phyloP scores from a whole-genome alignment of 2,113 vertebrate genomes.

The Sinocyclocheilus grahami region DNA sequence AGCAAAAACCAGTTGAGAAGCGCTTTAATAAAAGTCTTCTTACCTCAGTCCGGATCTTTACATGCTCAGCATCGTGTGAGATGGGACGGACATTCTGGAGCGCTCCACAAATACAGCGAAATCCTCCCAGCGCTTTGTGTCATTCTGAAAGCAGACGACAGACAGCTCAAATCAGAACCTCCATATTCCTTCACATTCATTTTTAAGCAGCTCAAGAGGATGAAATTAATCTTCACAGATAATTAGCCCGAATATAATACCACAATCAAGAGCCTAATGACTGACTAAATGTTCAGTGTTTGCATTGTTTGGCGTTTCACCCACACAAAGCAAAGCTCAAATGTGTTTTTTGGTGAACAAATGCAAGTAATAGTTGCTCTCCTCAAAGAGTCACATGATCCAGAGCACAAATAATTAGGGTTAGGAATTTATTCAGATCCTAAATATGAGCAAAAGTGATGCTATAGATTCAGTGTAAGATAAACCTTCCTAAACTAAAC shows the following conservation, averaged over 20 bases:
- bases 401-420: background rate
- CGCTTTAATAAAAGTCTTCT: background rate
- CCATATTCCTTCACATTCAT: background rate
- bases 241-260: constrained; percentile 6
- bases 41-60: constrained; percentile 20
- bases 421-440: background rate
- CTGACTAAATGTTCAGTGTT: background rate
- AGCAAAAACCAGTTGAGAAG: background rate
- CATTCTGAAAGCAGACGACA: constrained; percentile 13
- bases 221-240: constrained; percentile 20
- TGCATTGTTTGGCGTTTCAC: background rate
- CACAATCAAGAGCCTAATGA: background rate
- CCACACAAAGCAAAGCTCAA: background rate
- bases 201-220: constrained; percentile 1
- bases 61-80: background rate
- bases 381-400: background rate
- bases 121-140: background rate
- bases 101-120: background rate
- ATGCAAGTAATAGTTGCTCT: background rate
- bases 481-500: background rate
- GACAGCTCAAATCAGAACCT: background rate
- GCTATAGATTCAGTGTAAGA: background rate
- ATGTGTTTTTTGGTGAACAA: background rate
- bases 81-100: background rate
- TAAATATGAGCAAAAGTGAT: background rate